Conservation (phyloP, 1,140 invertebrate genomes). For the Brachionus paranguensis region DNA sequence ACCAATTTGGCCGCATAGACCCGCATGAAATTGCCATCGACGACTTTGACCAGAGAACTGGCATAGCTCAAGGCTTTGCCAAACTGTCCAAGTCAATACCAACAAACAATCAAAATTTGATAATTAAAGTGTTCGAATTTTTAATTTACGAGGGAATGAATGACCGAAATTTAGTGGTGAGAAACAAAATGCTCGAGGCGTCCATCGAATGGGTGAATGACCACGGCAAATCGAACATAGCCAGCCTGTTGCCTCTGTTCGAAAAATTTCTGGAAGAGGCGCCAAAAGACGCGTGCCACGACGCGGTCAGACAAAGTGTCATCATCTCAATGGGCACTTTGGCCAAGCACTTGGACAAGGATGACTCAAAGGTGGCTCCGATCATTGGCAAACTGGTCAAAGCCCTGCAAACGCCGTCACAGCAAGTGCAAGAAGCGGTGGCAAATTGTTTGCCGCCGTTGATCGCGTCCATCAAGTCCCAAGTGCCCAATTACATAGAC, state of each 20-base stretch:
- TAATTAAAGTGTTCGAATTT: slow-evolving; percentile 66
- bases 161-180: slow-evolving; percentile 73
- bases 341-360: slow-evolving; percentile 84
- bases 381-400: slow-evolving; percentile 83
- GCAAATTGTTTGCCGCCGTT: slow-evolving; percentile 89
- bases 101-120: slow-evolving; percentile 63
- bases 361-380: slow-evolving; percentile 79
- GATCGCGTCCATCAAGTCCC: slow-evolving; percentile 81
- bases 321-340: slow-evolving; percentile 83
- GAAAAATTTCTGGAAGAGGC: slow-evolving; percentile 82
- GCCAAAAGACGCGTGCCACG: slow-evolving; percentile 53
- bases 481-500: slow-evolving; percentile 77
- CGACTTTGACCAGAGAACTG: slow-evolving; percentile 77
- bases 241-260: slow-evolving; percentile 74
- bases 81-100: slow-evolving; percentile 62
- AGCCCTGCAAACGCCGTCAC: slow-evolving; percentile 88
- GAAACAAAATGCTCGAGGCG: slow-evolving; percentile 82
- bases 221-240: slow-evolving; percentile 66
- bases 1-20: slow-evolving; percentile 82
- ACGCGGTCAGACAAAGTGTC: slow-evolving; percentile 44
- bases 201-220: slow-evolving; percentile 81
- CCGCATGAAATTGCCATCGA: slow-evolving; percentile 68
- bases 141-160: slow-evolving; percentile 79
- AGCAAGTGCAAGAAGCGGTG: slow-evolving; percentile 91
- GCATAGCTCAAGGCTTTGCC: slow-evolving; percentile 73